Conservation (phyloP, 2,113 vertebrate species). For the Coryphaenoides rupestris region DNA sequence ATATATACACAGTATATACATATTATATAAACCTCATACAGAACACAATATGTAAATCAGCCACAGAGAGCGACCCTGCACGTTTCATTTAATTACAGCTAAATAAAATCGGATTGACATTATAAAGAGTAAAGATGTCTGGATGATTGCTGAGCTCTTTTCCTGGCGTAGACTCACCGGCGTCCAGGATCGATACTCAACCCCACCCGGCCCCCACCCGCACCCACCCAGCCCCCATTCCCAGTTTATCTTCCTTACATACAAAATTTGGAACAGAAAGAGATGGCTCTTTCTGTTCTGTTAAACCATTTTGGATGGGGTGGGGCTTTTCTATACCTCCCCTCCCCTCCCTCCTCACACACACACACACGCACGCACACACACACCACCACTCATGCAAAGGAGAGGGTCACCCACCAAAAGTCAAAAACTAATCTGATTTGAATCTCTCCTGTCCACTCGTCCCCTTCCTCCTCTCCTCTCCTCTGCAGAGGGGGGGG, state of each 20-base stretch:
- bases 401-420: constrained; percentile 18
- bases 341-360: too few species aligned
- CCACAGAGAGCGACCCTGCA: not conserved
- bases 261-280: too few species aligned
- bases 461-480: constrained; percentile 12
- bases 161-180: constrained; percentile 30
- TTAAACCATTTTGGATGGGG: not conserved
- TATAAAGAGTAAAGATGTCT: constrained; percentile 1
- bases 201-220: not conserved
- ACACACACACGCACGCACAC: too few species aligned
- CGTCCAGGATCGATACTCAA: constrained; percentile 32
- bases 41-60: not conserved
- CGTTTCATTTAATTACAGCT: not conserved
- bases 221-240: not conserved
- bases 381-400: constrained; percentile 9
- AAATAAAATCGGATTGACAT: not conserved
- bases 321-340: not conserved
- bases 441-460: not conserved
- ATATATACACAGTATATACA: too few species aligned
- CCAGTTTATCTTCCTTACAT: not conserved
- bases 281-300: not conserved
- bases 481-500: too few species aligned
- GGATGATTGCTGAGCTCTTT: not conserved
- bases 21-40: too few species aligned
- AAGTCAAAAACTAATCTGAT: constrained; percentile 22